Base-by-base conservation (phyloP, 2,888 invertebrate species). In the Archips crataeganus region DNA sequence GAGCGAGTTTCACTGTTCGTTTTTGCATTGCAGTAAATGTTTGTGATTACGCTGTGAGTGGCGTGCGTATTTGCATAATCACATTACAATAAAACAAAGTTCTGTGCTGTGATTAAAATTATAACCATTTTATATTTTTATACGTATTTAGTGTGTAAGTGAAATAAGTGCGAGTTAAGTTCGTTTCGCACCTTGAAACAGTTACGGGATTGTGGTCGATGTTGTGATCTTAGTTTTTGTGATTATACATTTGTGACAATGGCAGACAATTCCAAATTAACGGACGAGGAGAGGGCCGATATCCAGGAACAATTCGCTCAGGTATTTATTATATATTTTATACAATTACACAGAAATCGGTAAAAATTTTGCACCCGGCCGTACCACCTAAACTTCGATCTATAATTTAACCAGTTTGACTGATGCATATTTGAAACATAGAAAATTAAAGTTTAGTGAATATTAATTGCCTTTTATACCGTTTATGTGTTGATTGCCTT, bases 261-360 rank as follows among this genome's bases (percentile, higher is more conserved):
- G 94, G 91, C 94, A 88, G 94, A 94, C 86, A 93, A 94, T 88
- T 90, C 94, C 79, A 95, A 95, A 90, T 90, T 96, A 85, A 96
- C 95, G 75, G 94, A 95, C 74, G 97, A 97, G 85, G 97, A 97
- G 93, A 95, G 96, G 82, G 92, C 96, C 77, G 97, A 97, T 93
- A 96, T 97, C 84, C 95, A 95, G 85, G 97, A 97, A 92, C 97
- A 97, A 87, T 97, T 97, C 87, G 95, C 95, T 82, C 96, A 96
- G 95, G 97, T 97, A 95, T 78, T 79, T 80, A 95, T 95, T 92
- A 77, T 13, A 45, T 23, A 51, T 59, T 59, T 51, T 57, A 47
- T 34, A 57, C 8, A 6, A 63, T 23, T 23, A 63, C 39, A 51
- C 36, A 11, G 34, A 23, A 23, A 23, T 23, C 1, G 36, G 36